Percentiles rank a stretch among this genome's conserved stretches.
These are phyloP conservation scores for Lithobius niger DNA, from an alignment of 1,140 invertebrate genomes.

Conservation along the genomic window DNA sequence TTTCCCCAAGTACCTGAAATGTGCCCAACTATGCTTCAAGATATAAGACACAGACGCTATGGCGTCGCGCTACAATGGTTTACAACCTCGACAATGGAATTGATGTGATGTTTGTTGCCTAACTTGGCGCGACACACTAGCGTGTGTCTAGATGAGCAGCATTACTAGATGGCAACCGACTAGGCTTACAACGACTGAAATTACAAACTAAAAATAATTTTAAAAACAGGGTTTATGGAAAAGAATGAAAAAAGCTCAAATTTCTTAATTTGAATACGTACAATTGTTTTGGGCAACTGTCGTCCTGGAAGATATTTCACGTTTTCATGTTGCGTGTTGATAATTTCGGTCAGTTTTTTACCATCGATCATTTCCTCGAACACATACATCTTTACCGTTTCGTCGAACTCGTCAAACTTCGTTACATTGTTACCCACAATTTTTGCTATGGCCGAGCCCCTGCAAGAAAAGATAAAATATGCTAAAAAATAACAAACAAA, in stretches of 20 bases:
- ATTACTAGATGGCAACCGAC: too few relatives aligned
- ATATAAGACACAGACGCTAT: too few relatives aligned
- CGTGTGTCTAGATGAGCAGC: too few relatives aligned
- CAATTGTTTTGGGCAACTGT: constrained; percentile 12
- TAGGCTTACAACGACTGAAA: too few relatives aligned
- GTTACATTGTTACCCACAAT: constrained; percentile 41
- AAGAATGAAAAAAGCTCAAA: neutral
- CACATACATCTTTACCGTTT: constrained; percentile 41
- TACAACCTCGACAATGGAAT: too few relatives aligned
- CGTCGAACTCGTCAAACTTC: constrained; percentile 32
- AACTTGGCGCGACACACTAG: too few relatives aligned
- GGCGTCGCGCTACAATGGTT: too few relatives aligned
- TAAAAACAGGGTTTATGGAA: too few relatives aligned
- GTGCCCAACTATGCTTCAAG: too few relatives aligned
- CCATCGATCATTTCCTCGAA: constrained; percentile 44
- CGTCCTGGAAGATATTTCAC: constrained; percentile 45
- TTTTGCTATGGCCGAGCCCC: constrained; percentile 38
- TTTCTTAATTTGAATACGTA: neutral
- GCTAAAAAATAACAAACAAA: neutral
- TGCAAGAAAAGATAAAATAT: neutral
- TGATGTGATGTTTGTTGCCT: too few relatives aligned
- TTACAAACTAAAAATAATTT: too few relatives aligned
- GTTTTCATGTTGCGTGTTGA: constrained; percentile 46
- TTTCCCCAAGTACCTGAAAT: too few relatives aligned
- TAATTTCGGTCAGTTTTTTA: constrained; percentile 44